Evolutionary conservation across 2,888 invertebrate species (phyloP), one percentile per base, ranked within the genome.

Genomic region (Eupeodes luniger): DNA sequence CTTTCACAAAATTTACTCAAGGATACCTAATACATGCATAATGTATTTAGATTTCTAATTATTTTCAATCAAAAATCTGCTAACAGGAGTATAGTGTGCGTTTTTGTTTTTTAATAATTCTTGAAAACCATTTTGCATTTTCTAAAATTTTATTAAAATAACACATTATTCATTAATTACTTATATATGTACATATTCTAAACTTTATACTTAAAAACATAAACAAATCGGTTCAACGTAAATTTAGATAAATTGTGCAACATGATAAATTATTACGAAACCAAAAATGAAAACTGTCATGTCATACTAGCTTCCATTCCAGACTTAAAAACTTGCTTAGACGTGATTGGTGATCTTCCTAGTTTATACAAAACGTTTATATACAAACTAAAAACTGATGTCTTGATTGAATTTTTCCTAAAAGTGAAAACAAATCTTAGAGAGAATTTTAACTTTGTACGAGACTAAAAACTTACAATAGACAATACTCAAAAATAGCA

Each of bases 291-390:
- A 4, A 12, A 69, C 12, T 59, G 27, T 67, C 67, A 85, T 59
- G n/a, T 47, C 5, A 12, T 16, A 40, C 44, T 59, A 9, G 36
- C 19, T 40, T 47, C 4, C 12, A 47, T 16, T 11, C 5, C 51
- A 34, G 53, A 11, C 1, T 59, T 49, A 9, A 85, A 59, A 11
- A 79, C 16, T 57, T 78, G 34, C 10, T 53, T 90, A 3, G 92
- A 92, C 1, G 91, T 91, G 40, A 95, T 95, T 9, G 96, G 94
- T 16, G 95, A 93, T 36, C 93, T 91, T 36, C 93, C 93, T 12
- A 93, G 10, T 64, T 91, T 87, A 81, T 92, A 92, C 36, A 93
- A 89, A 49, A 91, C 74, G 82, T 92, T 91, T 1, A 93, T 90
- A 82, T 93, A 93, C 64, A 91, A 86, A 70, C 91, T 90, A 12